These are phyloP conservation scores for Deilephila elpenor DNA, from an alignment of 2,888 invertebrate species.

Conservation along the genomic window DNA sequence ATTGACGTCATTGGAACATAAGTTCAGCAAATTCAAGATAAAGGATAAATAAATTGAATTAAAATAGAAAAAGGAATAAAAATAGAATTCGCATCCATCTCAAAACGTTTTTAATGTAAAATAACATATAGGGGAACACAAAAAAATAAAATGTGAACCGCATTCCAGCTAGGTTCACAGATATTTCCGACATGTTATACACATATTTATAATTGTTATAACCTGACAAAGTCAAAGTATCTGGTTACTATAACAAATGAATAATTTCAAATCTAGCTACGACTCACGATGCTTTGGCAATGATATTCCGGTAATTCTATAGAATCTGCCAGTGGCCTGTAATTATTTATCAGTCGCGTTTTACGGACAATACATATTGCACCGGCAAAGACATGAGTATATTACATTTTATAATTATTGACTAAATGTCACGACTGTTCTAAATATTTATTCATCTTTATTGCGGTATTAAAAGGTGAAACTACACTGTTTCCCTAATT, in stretches of 20 bases:
- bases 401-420: not conserved
- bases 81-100: too few relatives aligned
- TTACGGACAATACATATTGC: conserved; percentile 21
- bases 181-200: too few relatives aligned
- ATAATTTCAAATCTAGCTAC: too few relatives aligned
- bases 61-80: too few relatives aligned
- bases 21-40: too few relatives aligned
- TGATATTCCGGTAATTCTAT: conserved; percentile 46
- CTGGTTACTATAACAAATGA: conserved; percentile 12
- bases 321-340: conserved; percentile 37
- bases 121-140: too few relatives aligned
- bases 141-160: too few relatives aligned
- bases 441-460: not conserved
- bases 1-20: too few relatives aligned
- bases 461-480: not conserved
- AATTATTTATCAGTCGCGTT: conserved; percentile 36
- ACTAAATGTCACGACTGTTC: not conserved
- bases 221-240: not conserved
- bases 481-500: not conserved
- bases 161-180: too few relatives aligned
- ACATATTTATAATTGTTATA: not conserved
- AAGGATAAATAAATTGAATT: too few relatives aligned
- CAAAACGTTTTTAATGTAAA: too few relatives aligned
- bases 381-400: not conserved
- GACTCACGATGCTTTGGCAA: conserved; percentile 41